Evolutionary conservation across 2,797 vertebrate genomes (phyloP), one percentile per base, ranked within the genome.

Genomic region (Chaetophractus vellerosus): DNA sequence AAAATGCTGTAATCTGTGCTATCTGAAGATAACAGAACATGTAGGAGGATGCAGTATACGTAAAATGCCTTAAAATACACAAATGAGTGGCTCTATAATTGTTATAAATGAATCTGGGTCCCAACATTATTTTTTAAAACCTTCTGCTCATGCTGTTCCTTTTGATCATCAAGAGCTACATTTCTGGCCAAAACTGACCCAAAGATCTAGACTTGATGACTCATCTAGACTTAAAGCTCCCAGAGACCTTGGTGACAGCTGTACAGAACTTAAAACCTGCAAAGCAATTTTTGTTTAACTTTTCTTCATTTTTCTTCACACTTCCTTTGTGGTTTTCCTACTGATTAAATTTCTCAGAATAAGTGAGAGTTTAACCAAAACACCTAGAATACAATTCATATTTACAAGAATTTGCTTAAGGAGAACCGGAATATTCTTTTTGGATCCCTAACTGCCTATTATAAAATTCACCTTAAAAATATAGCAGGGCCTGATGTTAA

Each of bases 311-410:
- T 41, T 76, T 88, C 84, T 57, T 38, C 45, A 41, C 15, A 76
- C 36, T 88, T 88, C 48, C 82, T 88, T 66, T 83, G n/a, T 28
- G 50, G 33, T 74, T 68, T 95, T 86, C 72, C 33, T 81, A 41
- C 33, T 59, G 26, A 71, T 15, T 28, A 55, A 12, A 88, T 90
- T 92, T 64, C 41, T 91, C 75, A 89, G 28, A 78, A 10, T 68
- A 86, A 93, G 38, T 63, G 90, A 91, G 57, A 76, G 24, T 9
- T 71, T 14, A 94, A 41, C 19, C 66, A 71, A 80, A 86, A 64
- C 41, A 68, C 38, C 74, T 69, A 71, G 88, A 50, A 50, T 48
- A 71, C 28, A 75, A 86, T 19, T 88, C 64, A 1, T 50, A 71
- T 36, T 68, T 90, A 78, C 4, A 72, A 59, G 61, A 31, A 84